A percentile compares a stretch with the other conserved stretches of the same genome.
Conservation (phyloP, 2,113 vertebrate genomes). For the Sinosuthora webbiana region DNA sequence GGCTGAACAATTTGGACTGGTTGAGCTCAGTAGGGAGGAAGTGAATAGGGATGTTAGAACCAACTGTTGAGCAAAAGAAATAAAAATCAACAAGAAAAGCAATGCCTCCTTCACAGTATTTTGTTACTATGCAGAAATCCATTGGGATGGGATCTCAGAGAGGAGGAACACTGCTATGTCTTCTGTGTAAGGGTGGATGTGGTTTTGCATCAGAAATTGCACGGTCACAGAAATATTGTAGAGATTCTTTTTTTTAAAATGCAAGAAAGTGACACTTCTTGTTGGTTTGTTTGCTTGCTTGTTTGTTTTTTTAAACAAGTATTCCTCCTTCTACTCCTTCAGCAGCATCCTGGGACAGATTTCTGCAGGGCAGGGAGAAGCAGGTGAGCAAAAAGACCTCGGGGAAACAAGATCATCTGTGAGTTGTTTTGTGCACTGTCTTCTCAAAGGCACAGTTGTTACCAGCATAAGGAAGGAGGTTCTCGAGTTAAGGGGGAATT, state of each 20-base stretch:
- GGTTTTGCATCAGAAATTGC: neutral
- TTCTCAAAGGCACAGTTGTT: neutral
- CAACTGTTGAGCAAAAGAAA: neutral
- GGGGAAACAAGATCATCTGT: neutral
- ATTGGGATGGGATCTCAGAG: neutral
- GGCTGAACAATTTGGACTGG: neutral
- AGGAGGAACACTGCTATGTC: neutral
- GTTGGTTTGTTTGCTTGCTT: neutral
- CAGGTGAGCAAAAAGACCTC: neutral
- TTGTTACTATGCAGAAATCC: neutral
- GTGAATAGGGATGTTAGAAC: neutral
- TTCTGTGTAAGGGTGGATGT: neutral
- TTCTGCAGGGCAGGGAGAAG: neutral
- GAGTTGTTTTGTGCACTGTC: neutral
- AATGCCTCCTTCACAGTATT: neutral
- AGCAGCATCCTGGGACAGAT: neutral
- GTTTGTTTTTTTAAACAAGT: neutral
- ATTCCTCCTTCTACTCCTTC: neutral
- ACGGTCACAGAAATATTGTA: neutral
- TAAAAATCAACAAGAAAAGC: neutral
- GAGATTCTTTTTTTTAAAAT: neutral
- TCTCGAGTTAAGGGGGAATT: neutral
- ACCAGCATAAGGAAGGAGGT: neutral
- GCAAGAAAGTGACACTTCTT: neutral
- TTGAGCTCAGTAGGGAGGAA: neutral